A percentile compares a stretch with the other conserved stretches of the same genome.
Evolutionary conservation across 2,888 invertebrate genomes (phyloP).

Genomic region (Drosophila cracens): DNA sequence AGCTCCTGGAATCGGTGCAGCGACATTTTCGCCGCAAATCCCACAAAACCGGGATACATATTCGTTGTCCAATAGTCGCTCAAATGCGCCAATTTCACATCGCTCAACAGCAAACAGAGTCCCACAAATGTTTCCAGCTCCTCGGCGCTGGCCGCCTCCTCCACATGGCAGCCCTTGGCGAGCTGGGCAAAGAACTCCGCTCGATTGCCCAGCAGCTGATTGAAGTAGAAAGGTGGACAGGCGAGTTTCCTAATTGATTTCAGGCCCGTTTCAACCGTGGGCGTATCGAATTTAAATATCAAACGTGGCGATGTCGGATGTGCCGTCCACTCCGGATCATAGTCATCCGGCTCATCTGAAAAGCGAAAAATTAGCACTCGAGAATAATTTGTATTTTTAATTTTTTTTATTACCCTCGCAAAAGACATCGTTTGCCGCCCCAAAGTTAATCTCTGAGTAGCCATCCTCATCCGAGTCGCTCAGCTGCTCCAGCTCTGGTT

Average conservation of each 20-base stretch:
- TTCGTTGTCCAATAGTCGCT: constrained; percentile 64
- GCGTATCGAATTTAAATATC: constrained; percentile 58
- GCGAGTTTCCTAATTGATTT: constrained; percentile 32
- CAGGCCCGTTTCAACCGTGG: constrained; percentile 40
- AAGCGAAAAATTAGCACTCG: background rate
- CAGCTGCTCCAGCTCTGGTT: constrained; percentile 57
- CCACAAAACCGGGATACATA: constrained; percentile 55
- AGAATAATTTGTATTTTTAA: background rate
- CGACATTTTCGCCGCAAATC: constrained; percentile 60
- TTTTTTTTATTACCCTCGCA: constrained; percentile 52
- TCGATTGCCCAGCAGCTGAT: constrained; percentile 54
- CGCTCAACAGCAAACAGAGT: constrained; percentile 62
- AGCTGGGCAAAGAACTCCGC: constrained; percentile 54
- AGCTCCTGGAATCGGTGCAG: constrained; percentile 55
- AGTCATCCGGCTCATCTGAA: constrained; percentile 59
- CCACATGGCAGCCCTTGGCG: constrained; percentile 47
- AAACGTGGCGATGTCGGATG: constrained; percentile 45
- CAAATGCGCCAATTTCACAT: constrained; percentile 55
- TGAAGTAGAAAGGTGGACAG: constrained; percentile 57
- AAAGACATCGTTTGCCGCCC: constrained; percentile 55
- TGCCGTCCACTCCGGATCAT: constrained; percentile 67
- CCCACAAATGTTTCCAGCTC: constrained; percentile 68
- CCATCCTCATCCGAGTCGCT: constrained; percentile 76
- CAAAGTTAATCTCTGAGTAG: constrained; percentile 64
- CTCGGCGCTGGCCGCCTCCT: constrained; percentile 32